phyloP scores from a whole-genome alignment of 2,797 vertebrate species.

The Darevskia nairensis region DNA sequence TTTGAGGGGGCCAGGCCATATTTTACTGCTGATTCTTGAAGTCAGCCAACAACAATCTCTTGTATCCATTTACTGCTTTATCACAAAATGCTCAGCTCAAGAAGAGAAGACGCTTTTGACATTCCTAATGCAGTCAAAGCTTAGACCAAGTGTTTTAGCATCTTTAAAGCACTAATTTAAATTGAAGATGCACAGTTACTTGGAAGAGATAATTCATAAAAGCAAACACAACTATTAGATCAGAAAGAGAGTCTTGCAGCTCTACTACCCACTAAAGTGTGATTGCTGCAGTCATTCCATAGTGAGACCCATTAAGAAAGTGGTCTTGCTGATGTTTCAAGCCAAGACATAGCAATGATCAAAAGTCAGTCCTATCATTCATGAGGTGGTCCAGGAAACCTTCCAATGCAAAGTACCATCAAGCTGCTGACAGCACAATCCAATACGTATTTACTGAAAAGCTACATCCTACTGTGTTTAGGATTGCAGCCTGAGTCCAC shows the following conservation, averaged over 20 bases:
- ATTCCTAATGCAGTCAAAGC: neutral
- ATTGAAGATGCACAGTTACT: neutral
- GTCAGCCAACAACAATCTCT: neutral
- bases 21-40: neutral
- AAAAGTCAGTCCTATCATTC: neutral
- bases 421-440: neutral
- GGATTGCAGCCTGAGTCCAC: neutral
- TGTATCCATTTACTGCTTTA: neutral
- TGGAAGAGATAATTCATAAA: neutral
- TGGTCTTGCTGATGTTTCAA: neutral
- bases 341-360: neutral
- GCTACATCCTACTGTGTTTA: neutral
- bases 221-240: neutral
- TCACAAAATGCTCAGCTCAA: neutral
- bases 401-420: neutral
- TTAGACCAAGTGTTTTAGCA: neutral
- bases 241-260: neutral
- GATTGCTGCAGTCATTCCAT: neutral
- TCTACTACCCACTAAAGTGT: neutral
- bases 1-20: neutral
- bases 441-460: neutral
- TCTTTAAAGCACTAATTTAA: constrained; percentile 4
- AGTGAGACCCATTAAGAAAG: neutral
- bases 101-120: neutral
- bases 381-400: neutral